Evolutionary conservation across 2,113 vertebrate species (phyloP).

Genomic region (Pelvicachromis taeniatus): DNA sequence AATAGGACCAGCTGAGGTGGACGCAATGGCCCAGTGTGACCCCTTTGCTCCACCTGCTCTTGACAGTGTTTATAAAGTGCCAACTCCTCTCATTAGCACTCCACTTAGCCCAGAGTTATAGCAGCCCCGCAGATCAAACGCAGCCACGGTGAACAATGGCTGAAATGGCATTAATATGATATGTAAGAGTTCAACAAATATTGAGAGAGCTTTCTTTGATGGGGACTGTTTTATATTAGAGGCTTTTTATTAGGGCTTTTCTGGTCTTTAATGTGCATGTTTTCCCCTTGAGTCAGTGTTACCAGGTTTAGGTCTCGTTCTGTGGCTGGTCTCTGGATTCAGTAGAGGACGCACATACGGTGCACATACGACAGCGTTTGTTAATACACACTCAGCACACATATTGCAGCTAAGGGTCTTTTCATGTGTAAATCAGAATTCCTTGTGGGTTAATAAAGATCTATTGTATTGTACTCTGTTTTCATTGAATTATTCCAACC

Average conservation of each 20-base stretch:
- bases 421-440: constrained; percentile 20
- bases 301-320: constrained; percentile 49
- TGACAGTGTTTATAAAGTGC: constrained; percentile 70
- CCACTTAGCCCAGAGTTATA: constrained; percentile 51
- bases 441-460: background rate
- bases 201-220: constrained; percentile 67
- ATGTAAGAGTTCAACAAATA: constrained; percentile 72
- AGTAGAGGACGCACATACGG: constrained; percentile 29
- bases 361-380: constrained; percentile 1
- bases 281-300: constrained; percentile 68
- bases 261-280: constrained; percentile 69
- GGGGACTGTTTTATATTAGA: constrained; percentile 69
- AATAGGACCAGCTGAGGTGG: constrained; percentile 41
- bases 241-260: constrained; percentile 69
- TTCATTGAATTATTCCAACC: background rate
- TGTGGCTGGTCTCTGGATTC: constrained; percentile 38
- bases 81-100: constrained; percentile 66
- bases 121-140: constrained; percentile 63
- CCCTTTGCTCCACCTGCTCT: constrained; percentile 52
- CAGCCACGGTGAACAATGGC: constrained; percentile 50
- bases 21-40: constrained; percentile 51
- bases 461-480: background rate
- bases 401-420: background rate
- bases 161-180: constrained; percentile 70
- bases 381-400: background rate